Percentiles rank a stretch among this genome's conserved stretches.
These are phyloP conservation scores for Diuraphis noxia DNA, from an alignment of 1,140 invertebrate genomes.

Conservation along the genomic window DNA sequence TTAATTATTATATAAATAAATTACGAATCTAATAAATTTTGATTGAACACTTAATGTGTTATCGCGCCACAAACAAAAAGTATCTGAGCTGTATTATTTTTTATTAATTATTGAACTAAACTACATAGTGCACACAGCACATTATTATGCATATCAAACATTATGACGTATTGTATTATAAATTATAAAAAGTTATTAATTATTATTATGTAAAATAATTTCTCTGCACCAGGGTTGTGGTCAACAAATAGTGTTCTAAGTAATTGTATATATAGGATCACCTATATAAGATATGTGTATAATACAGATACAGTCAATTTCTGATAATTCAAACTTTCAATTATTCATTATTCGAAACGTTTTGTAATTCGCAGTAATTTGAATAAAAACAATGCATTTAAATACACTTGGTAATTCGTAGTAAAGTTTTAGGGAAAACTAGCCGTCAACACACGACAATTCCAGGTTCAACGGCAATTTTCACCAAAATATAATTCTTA, in stretches of 20 bases:
- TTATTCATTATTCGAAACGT: too few relatives aligned
- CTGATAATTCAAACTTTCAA: too few relatives aligned
- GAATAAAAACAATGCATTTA: too few relatives aligned
- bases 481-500: too few relatives aligned
- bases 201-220: too few relatives aligned
- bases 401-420: too few relatives aligned
- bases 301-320: too few relatives aligned
- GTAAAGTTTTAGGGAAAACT: too few relatives aligned
- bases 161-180: not conserved
- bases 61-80: not conserved
- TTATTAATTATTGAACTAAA: not conserved
- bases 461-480: too few relatives aligned
- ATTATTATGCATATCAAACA: not conserved
- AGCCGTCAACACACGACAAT: too few relatives aligned
- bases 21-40: not conserved
- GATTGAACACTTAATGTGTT: not conserved
- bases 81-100: not conserved
- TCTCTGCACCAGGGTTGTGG: not conserved
- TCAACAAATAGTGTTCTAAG: not conserved
- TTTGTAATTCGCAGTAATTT: too few relatives aligned
- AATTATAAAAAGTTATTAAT: not conserved
- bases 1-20: conserved; percentile 5
- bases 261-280: not conserved
- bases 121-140: not conserved
- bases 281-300: too few relatives aligned